Evolutionary conservation across 2,888 invertebrate species (phyloP), one percentile per base, ranked within the genome.

Genomic region (Agriotes lineatus): DNA sequence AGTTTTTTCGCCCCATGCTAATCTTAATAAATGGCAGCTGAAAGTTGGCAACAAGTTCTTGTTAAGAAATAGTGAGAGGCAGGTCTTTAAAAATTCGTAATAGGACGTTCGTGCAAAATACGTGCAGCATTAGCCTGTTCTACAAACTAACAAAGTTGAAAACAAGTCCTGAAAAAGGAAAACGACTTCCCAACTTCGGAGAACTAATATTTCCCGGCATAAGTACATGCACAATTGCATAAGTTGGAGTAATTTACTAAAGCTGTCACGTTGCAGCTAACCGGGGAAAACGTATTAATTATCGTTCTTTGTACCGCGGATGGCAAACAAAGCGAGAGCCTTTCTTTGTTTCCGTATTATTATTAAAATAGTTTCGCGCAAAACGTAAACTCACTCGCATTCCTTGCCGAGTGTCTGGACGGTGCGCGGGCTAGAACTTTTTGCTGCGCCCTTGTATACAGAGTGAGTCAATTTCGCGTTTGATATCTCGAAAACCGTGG

Each of bases 221-320:
- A 67, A 67, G 59, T 59, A 60, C 60, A 67, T 59, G 59, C 66
- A 67, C 66, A 67, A 67, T 67, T 67, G 66, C 60, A 67, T 60
- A 67, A 67, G 54, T 67, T 59, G 20, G 37, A 60, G 59, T 67
- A 67, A 67, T 67, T 67, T 67, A 67, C 54, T 60, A 60, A 60
- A 54, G 59, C 60, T 67, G 66, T 60, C 66, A 67, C 66, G 66
- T 42, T 60, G 52, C 52, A 60, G 60, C 52, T 67, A 52, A 67
- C 44, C 58, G 20, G 12, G 20, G 42, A 60, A 60, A 60, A 67
- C 18, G 52, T 52, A 52, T 52, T 52, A 52, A 52, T 52, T 52
- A 52, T 18, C 52, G 33, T 18, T 33, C 52, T 52, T 52, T 52
- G 52, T 52, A 16, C 30, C 35, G 6, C 14, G n/a, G 33, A 22